phyloP scores from a whole-genome alignment of 1,140 invertebrate species.

The Parasteatoda tepidariorum region DNA sequence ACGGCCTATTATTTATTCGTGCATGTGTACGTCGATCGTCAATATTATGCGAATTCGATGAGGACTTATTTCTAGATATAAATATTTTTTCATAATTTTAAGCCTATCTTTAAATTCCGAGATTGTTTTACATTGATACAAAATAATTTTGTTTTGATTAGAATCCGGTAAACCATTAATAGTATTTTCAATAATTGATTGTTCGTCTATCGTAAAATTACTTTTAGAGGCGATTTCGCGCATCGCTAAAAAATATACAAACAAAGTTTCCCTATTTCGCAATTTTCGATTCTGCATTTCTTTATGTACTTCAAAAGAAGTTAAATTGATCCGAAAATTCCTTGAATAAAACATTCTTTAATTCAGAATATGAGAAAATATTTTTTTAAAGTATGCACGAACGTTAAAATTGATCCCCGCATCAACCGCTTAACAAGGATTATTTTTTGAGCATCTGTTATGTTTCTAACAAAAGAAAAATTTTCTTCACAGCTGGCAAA shows the following conservation, averaged over 20 bases:
- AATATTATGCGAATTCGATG: background rate
- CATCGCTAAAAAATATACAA: no score
- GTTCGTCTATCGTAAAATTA: no score
- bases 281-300: no score
- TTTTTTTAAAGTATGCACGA: background rate
- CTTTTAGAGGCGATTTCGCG: no score
- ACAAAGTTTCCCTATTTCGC: background rate
- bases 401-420: background rate
- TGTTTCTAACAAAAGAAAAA: background rate
- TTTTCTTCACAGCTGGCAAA: background rate
- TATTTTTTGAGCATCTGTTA: background rate
- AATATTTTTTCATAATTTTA: background rate
- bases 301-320: background rate
- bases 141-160: no score
- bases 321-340: background rate
- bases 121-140: background rate
- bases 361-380: background rate
- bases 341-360: background rate
- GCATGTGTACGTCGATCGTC: background rate
- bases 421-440: background rate
- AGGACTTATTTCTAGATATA: background rate
- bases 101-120: background rate
- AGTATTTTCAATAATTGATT: background rate
- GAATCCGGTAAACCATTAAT: background rate
- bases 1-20: background rate